Conservation (phyloP, 2,888 invertebrate species). For the Scaptodrosophila latifasciaeformis region DNA sequence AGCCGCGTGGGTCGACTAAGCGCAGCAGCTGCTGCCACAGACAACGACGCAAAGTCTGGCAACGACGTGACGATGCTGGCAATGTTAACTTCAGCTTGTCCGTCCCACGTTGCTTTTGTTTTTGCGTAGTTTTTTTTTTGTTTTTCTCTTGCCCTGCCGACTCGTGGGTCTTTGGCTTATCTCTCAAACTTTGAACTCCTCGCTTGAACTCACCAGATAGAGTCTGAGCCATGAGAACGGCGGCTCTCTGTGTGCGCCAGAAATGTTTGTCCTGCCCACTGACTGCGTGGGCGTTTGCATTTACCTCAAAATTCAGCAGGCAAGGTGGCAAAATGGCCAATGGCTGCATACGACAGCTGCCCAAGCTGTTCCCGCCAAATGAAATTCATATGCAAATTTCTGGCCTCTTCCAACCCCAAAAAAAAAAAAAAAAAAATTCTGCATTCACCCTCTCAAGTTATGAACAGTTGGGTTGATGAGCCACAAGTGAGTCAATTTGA, state of each 20-base stretch:
- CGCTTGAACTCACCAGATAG: conserved; percentile 45
- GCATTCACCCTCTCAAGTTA: not conserved
- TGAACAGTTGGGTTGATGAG: not conserved
- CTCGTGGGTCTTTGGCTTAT: conserved; percentile 13
- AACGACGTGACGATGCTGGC: not conserved
- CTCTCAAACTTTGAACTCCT: conserved; percentile 47
- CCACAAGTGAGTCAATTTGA: conserved; percentile 2
- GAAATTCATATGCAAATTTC: conserved; percentile 3
- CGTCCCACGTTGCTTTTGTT: not conserved
- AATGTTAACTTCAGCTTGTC: too few species aligned
- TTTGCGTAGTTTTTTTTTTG: too few species aligned
- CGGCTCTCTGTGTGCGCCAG: not conserved
- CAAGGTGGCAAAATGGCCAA: not conserved
- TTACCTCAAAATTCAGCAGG: not conserved
- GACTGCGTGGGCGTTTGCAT: conserved; percentile 2
- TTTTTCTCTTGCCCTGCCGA: not conserved
- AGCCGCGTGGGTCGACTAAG: conserved; percentile 10
- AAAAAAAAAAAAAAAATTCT: not conserved
- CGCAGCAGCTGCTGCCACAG: conserved; percentile 1
- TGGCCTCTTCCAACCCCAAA: not conserved
- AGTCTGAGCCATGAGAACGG: conserved; percentile 41
- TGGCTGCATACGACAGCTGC: not conserved
- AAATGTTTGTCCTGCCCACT: conserved; percentile 1
- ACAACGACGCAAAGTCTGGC: conserved; percentile 14
- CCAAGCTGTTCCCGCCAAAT: not conserved